phyloP scores from a whole-genome alignment of 2,888 invertebrate species.

The Xestia rhomboidea region DNA sequence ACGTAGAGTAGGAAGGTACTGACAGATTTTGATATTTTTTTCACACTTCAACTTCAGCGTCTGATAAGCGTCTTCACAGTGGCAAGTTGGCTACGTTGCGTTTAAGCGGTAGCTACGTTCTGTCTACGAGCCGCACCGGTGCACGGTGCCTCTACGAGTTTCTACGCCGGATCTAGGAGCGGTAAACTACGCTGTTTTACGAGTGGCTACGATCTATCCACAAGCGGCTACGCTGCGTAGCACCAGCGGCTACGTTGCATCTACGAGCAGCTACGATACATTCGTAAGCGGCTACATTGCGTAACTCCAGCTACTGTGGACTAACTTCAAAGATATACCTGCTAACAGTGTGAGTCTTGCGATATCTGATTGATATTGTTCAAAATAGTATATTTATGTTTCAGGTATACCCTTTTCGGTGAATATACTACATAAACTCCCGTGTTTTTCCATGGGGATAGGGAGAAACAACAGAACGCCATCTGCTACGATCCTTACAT shows the following conservation, averaged over 20 bases:
- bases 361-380: background rate
- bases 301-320: background rate
- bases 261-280: background rate
- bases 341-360: no score
- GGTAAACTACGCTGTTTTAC: background rate
- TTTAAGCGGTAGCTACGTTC: background rate
- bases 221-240: background rate
- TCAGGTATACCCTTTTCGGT: background rate
- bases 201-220: background rate
- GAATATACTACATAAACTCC: background rate
- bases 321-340: no score
- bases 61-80: background rate
- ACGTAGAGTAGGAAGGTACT: background rate
- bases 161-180: background rate
- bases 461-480: no score
- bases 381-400: background rate
- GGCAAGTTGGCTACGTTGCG: background rate
- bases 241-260: background rate
- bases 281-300: background rate
- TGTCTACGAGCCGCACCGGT: background rate
- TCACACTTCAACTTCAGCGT: background rate
- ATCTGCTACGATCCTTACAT: no score
- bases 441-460: no score
- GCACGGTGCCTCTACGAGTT: background rate
- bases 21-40: background rate